Base-by-base conservation (phyloP, 2,113 vertebrate genomes). In the Pleuronectes platessa region DNA sequence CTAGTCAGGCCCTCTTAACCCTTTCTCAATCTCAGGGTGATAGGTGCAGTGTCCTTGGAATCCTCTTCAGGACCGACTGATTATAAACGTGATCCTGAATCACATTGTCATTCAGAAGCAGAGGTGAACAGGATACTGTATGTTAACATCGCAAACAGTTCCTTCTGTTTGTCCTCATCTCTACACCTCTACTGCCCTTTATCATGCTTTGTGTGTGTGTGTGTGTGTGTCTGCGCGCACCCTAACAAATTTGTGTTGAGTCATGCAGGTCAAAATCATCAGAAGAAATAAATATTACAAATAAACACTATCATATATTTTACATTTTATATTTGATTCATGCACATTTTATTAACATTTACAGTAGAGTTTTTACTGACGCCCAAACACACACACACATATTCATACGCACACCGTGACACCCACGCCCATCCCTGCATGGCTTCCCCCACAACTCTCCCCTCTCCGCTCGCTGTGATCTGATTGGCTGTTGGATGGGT, bases 401-500 rank as follows among this genome's bases (percentile, higher is more conserved):
- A 42, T 23, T 54, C 49, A 45, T 51, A 31, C 31, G 60, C 45
- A 71, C 55, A 74, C 9, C 7, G 35, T 37, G 35, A 37, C 69
- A 79, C 83, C 71, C 61, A 88, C 73, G 64, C 81, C 87, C 83
- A 74, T 76, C 86, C 56, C 26, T 7, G 74, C 86, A 47, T 82
- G 86, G 78, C 82, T 89, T 86, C 74, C 89, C 78, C 77, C 80
- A 72, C 77, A 62, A 78, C 61, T 68, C 54, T n/a, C 76, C 76
- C 62, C 73, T 69, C 81, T 75, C 55, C 26, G 61, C 60, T 45
- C 17, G 71, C 82, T 81, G 78, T 10, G 65, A 76, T 74, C 74
- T 81, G 86, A 93, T 93, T 94, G 93, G 93, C 79, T 80, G 75
- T 63, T 26, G 54, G 45, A 90, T 86, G 92, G 91, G 92, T 90